phyloP scores from a whole-genome alignment of 2,888 invertebrate species.

The Lydus trimaculatus region DNA sequence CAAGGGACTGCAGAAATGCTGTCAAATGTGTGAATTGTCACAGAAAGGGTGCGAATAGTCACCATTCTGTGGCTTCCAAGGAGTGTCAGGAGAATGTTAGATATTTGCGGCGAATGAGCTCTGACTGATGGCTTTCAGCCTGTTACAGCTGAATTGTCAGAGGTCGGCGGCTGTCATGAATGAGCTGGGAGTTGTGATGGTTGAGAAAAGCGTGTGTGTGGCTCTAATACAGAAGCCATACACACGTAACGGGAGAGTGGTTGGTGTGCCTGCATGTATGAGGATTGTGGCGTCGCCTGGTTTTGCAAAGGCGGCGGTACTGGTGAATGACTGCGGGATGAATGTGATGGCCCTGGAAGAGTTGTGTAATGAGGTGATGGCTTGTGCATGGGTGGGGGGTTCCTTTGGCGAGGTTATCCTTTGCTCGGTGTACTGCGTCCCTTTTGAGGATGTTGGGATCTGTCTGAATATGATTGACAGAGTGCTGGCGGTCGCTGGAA shows the following conservation, averaged over 20 bases:
- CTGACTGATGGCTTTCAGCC: not conserved
- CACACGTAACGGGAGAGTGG: not conserved
- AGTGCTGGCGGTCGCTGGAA: not conserved
- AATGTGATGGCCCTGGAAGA: not conserved
- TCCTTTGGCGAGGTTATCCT: constrained; percentile 27
- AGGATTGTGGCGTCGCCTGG: not conserved
- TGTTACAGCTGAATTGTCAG: constrained; percentile 4
- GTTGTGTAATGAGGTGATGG: not conserved
- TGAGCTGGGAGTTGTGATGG: constrained; percentile 2
- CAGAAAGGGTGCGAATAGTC: not conserved
- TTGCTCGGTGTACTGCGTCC: constrained; percentile 33
- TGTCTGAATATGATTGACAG: constrained; percentile 8
- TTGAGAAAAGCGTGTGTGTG: constrained; percentile 5
- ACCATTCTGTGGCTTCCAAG: not conserved
- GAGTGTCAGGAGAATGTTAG: not conserved
- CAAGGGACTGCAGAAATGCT: not conserved
- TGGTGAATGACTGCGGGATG: not conserved
- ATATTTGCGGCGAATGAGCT: too few species aligned
- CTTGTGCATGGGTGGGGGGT: constrained; percentile 29
- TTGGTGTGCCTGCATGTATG: constrained; percentile 23
- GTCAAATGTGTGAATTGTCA: not conserved
- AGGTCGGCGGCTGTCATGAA: not conserved
- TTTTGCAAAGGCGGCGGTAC: constrained; percentile 17
- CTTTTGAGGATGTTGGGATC: not conserved
- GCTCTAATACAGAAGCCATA: constrained; percentile 22